A percentile compares a stretch with the other conserved stretches of the same genome.
phyloP scores from a whole-genome alignment of 2,888 invertebrate species.

The Drosophila sordidula region DNA sequence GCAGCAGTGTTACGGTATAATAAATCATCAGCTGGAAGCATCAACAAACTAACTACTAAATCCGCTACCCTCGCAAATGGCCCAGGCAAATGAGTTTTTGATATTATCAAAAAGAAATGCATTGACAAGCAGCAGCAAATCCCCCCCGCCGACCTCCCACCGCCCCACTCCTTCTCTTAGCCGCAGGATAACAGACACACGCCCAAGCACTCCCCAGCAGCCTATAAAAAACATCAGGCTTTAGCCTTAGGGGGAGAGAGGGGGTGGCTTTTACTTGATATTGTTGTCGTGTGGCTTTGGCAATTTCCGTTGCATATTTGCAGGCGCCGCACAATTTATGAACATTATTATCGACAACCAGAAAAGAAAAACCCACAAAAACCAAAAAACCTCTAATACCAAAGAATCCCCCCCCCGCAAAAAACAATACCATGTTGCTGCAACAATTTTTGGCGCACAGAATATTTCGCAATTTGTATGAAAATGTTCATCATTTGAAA shows the following conservation, averaged over 20 bases:
- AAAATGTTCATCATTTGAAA: slow-evolving; percentile 71
- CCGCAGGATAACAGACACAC: slow-evolving; percentile 50
- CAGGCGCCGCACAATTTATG: slow-evolving; percentile 71
- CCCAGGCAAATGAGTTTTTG: slow-evolving; percentile 75
- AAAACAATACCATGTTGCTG: slow-evolving; percentile 45
- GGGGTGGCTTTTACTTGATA: slow-evolving; percentile 32
- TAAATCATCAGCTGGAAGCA: slow-evolving; percentile 67
- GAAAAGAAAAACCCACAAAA: slow-evolving; percentile 21
- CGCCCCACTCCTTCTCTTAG: slow-evolving; percentile 1
- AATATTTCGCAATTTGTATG: slow-evolving; percentile 68
- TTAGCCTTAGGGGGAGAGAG: slow-evolving; percentile 5
- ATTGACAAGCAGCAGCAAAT: slow-evolving; percentile 64
- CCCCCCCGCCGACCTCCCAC: not conserved
- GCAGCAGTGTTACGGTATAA: slow-evolving; percentile 45
- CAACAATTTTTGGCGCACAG: slow-evolving; percentile 43
- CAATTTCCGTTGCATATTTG: slow-evolving; percentile 77
- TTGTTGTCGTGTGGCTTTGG: slow-evolving; percentile 68
- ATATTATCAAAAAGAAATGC: slow-evolving; percentile 73
- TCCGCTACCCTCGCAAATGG: slow-evolving; percentile 43
- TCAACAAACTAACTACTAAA: slow-evolving; percentile 58
- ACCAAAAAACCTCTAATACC: slow-evolving; percentile 15
- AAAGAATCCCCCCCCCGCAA: slow-evolving; percentile 4
- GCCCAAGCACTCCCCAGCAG: slow-evolving; percentile 60
- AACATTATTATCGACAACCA: slow-evolving; percentile 59
- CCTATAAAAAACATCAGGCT: slow-evolving; percentile 56